Evolutionary conservation across 2,113 vertebrate genomes (phyloP), one percentile per base, ranked within the genome.

Genomic region (Gambusia holbrooki): DNA sequence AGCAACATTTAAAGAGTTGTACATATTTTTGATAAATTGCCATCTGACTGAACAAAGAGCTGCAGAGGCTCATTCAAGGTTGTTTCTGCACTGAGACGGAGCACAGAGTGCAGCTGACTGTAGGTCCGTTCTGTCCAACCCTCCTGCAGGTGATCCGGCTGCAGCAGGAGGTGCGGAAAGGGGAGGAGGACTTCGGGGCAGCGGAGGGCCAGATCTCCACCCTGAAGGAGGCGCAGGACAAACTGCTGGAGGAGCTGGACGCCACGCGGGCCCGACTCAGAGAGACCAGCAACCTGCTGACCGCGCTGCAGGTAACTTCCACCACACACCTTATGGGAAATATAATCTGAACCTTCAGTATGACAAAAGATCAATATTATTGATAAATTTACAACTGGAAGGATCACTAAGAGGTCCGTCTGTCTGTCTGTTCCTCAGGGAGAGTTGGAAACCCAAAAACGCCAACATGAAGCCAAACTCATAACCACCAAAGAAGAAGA

Each of bases 221-320:
- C 33, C 95, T 99, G 86, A 97, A 98, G 78, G 96, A 97, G 84
- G 95, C 97, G 33, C 97, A 98, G 89, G 95, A 96, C 92, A 97
- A 96, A 82, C 96, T 99, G 74, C 96, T 98, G 73, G 96, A 96
- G 73, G 98, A 99, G 78, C 91, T 99, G 27, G 96, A 98, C n/a
- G 90, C 96, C 71, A 97, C 97, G 7, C 94, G 96, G 89, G 95
- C 92, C 81, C 94, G 95, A 48, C 94, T 99, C 69, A 94, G 96
- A 78, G 97, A 99, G 87, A 97, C 97, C 82, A 97, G 96, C 85
- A 97, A 98, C 91, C 95, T 97, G n/a, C 92, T 99, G 22, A 94
- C 95, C 13, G 95, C 96, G 35, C 92, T 96, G 86, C 96, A 99
- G 97, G 98, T 99, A 11, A 37, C 35, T 37, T 37, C 35, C 12